Base-by-base conservation (phyloP, 2,888 invertebrate species). In the Eudasyphora cyanicolor region DNA sequence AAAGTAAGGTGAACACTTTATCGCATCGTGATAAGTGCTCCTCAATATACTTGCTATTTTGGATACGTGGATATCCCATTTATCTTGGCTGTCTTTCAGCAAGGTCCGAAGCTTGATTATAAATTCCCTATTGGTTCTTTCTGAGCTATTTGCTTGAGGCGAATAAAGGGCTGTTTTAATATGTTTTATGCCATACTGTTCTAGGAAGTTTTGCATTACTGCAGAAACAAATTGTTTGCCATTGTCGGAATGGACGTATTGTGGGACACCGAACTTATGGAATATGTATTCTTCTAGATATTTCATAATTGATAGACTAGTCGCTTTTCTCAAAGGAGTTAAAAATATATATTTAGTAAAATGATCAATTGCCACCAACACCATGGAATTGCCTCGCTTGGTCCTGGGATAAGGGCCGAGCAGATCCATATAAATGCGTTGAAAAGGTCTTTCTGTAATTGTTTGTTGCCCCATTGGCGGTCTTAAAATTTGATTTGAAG, bases 111-210 rank as follows among this genome's bases (percentile, higher is more conserved):
- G 24, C 12, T 57, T 57, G 0, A 35, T 8, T 54, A 42, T 24
- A 38, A 73, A 8, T 57, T 76, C 71, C 12, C 82, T 2, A 77
- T 85, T 80, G 2, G 60, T 80, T 35, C 76, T 69, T 42, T 85
- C 84, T 1, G 67, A 67, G 4, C 71, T 45, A 24, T 84, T 84
- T 0, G 84, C 79, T 38, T 82, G 77, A 1, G 84, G 84, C 0
- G 76, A 60, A 32, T 79, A 79, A 4, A 71, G 64, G 0, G 60
- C 82, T 10, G 73, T 76, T 21, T 38, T 74, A 3, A 80, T 54
- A 35, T 79, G 80, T 6, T 3, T 62, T 0, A 77, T 32, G 1
- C 83, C 82, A 42, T 76, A 76, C 0, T 7, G 12, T 7, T 24
- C 12, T 2, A 82, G 27, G 19, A 82, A 76, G 14, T 70, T 27